phyloP scores from a whole-genome alignment of 2,113 vertebrate genomes.

The Plectropomus leopardus region DNA sequence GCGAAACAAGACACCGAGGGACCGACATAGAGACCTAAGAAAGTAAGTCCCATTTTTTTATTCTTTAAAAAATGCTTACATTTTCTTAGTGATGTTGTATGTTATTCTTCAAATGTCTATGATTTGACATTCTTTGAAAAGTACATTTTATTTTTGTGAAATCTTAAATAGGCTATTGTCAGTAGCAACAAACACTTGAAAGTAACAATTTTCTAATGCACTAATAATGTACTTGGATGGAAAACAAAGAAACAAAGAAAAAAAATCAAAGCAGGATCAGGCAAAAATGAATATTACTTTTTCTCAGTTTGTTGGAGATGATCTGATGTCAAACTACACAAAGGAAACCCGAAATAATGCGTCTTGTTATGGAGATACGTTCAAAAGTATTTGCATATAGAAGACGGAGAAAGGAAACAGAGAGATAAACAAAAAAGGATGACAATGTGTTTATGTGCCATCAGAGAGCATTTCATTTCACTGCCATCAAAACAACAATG shows the following conservation, averaged over 20 bases:
- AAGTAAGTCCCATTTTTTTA: background rate
- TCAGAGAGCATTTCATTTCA: constrained; percentile 17
- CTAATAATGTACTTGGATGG: background rate
- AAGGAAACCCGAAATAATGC: background rate
- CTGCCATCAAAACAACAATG: constrained; percentile 19
- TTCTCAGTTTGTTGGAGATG: background rate
- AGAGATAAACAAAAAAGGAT: background rate
- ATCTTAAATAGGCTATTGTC: background rate
- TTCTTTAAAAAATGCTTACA: background rate
- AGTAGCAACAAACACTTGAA: no score
- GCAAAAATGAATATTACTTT: background rate
- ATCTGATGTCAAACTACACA: background rate
- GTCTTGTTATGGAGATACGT: background rate
- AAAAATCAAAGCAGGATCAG: background rate
- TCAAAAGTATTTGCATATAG: background rate
- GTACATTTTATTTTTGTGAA: background rate
- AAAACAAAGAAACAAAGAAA: background rate
- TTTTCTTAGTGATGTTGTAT: background rate
- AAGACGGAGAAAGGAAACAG: background rate
- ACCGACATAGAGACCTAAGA: no score
- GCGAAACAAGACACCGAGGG: no score
- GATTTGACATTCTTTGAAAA: background rate
- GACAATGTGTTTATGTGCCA: constrained; percentile 5
- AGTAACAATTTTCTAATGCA: background rate
- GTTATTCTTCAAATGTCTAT: background rate